phyloP scores from a whole-genome alignment of 1,140 invertebrate genomes.

The Aphaenogaster floridana region DNA sequence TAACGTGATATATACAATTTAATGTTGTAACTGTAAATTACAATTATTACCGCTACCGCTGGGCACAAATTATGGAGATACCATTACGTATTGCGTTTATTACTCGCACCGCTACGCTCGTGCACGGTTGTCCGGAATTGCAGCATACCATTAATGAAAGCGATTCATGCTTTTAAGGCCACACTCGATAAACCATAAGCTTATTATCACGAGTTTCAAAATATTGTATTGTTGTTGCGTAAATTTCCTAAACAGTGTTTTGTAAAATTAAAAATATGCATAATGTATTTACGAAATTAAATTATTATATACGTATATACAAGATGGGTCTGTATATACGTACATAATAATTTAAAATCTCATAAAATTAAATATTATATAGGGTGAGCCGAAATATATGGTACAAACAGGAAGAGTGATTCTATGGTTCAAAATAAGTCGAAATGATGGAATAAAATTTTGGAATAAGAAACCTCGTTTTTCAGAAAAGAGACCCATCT shows the following conservation, averaged over 20 bases:
- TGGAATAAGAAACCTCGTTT: too few species aligned
- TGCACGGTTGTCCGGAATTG: conserved; percentile 2
- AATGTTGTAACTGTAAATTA: conserved; percentile 55
- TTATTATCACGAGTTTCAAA: background rate
- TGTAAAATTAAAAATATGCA: background rate
- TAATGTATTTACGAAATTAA: background rate
- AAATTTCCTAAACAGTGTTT: background rate
- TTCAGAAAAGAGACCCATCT: too few species aligned
- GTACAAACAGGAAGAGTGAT: too few species aligned
- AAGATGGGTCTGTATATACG: too few species aligned
- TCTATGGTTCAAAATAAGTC: too few species aligned
- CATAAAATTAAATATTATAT: too few species aligned
- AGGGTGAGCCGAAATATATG: too few species aligned
- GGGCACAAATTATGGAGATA: conserved; percentile 52
- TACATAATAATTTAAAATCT: too few species aligned
- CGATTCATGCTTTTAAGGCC: conserved; percentile 17
- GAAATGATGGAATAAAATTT: too few species aligned
- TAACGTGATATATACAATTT: conserved; percentile 33
- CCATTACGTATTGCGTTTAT: conserved; percentile 47
- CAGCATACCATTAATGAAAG: conserved; percentile 33
- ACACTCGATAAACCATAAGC: background rate
- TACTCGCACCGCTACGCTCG: conserved; percentile 23
- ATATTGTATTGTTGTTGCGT: background rate
- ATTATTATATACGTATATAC: background rate
- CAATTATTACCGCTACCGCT: conserved; percentile 48